A percentile compares a stretch with the other conserved stretches of the same genome.
Conservation (phyloP, 2,113 vertebrate species). For the Carettochelys insculpta region DNA sequence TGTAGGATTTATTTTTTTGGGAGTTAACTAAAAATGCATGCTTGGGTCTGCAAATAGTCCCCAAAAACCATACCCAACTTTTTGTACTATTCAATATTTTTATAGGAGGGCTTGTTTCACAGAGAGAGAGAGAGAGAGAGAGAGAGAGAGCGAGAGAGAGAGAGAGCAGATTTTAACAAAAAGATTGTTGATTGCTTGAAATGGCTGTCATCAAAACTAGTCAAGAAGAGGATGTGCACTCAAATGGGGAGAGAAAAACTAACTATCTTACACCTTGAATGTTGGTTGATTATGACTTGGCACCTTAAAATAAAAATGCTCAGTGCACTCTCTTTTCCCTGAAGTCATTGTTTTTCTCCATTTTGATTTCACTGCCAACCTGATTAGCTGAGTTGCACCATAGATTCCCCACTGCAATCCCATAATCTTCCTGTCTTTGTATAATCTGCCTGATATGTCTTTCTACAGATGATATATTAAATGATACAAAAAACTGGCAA, state of each 20-base stretch:
- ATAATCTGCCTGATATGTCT: not conserved
- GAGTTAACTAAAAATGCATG: not conserved
- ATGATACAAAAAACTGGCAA: not conserved
- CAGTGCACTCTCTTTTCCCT: not conserved
- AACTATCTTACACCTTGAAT: not conserved
- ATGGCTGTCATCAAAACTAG: not conserved
- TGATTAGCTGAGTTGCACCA: not conserved
- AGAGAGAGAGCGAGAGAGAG: too few relatives aligned
- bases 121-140: too few relatives aligned
- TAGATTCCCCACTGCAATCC: not conserved
- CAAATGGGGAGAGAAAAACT: not conserved
- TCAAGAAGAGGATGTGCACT: not conserved
- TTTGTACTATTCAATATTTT: not conserved
- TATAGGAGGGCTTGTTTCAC: not conserved
- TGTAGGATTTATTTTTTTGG: not conserved
- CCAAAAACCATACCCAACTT: too few relatives aligned
- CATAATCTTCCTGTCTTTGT: not conserved
- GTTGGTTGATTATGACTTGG: not conserved
- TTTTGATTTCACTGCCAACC: not conserved
- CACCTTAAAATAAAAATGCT: not conserved
- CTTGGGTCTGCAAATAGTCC: not conserved
- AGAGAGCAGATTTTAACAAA: not conserved
- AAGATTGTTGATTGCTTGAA: not conserved
- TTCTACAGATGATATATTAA: not conserved
- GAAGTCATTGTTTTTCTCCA: not conserved